A percentile compares a stretch with the other conserved stretches of the same genome.
phyloP scores from a whole-genome alignment of 2,888 invertebrate genomes.

The Thera britannica region DNA sequence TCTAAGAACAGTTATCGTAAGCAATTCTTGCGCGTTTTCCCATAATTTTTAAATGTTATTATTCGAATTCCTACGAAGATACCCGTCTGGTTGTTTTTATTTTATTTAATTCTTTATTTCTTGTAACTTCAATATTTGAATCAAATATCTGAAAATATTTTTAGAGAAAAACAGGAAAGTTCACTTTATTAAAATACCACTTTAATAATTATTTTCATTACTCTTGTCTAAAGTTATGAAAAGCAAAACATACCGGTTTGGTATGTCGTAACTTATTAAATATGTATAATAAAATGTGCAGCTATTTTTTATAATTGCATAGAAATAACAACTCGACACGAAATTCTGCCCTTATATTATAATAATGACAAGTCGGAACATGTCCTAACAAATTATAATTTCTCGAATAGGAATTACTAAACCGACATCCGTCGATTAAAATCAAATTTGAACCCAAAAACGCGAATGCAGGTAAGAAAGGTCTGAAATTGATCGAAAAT shows the following conservation, averaged over 20 bases:
- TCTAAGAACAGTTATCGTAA: conserved; percentile 37
- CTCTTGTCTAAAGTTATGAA: neutral
- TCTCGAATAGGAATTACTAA: conserved; percentile 50
- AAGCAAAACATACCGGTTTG: neutral
- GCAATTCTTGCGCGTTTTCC: conserved; percentile 34
- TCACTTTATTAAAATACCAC: neutral
- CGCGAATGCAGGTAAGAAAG: conserved; percentile 50
- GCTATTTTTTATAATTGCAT: neutral
- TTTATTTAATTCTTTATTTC: neutral
- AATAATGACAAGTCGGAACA: conserved; percentile 60
- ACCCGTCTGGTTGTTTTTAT: conserved; percentile 4
- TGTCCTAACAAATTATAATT: conserved; percentile 64
- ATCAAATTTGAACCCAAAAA: conserved; percentile 63
- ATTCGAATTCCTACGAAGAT: conserved; percentile 13
- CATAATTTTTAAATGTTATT: conserved; percentile 35
- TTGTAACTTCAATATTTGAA: neutral
- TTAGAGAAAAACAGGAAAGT: neutral
- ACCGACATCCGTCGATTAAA: conserved; percentile 74
- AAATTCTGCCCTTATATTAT: conserved; percentile 50
- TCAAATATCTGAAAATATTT: neutral
- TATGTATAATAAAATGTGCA: neutral
- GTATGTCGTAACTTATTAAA: neutral
- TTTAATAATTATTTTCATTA: neutral
- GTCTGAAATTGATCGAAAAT: conserved; percentile 50
- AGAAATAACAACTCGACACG: neutral